These are phyloP conservation scores for Torymus texanus DNA, from an alignment of 2,888 invertebrate species.

Conservation along the genomic window DNA sequence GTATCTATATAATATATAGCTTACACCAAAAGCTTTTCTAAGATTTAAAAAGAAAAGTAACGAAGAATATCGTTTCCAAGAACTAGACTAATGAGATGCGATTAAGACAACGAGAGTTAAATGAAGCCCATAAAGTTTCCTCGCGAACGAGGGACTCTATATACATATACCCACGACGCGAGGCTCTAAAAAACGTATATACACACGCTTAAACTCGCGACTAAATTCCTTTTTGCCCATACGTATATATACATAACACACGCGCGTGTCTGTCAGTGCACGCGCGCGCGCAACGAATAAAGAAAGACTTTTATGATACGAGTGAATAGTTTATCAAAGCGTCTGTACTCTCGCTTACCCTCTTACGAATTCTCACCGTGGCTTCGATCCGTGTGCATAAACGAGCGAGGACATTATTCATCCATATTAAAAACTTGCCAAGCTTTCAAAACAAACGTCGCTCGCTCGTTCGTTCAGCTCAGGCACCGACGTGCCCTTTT, in stretches of 20 bases:
- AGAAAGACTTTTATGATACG: constrained; percentile 51
- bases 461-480: not conserved
- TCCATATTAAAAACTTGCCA: constrained; percentile 54
- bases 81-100: constrained; percentile 40
- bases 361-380: constrained; percentile 51
- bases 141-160: too few species aligned
- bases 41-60: not conserved
- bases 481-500: constrained; percentile 49
- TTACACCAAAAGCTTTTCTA: too few species aligned
- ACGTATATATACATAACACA: too few species aligned
- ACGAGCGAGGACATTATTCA: constrained; percentile 53
- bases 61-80: not conserved
- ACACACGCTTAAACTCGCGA: constrained; percentile 20
- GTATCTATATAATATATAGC: too few species aligned
- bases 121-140: constrained; percentile 42
- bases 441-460: constrained; percentile 49
- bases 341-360: not conserved
- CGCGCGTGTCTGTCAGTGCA: constrained; percentile 11
- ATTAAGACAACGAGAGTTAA: constrained; percentile 39
- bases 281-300: constrained; percentile 49
- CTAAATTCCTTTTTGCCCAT: constrained; percentile 3
- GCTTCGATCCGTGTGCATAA: constrained; percentile 55
- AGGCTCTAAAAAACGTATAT: constrained; percentile 7
- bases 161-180: not conserved
- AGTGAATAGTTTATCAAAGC: constrained; percentile 53